Conservation (phyloP, 2,113 vertebrate genomes). For the Vulpes lagopus region DNA sequence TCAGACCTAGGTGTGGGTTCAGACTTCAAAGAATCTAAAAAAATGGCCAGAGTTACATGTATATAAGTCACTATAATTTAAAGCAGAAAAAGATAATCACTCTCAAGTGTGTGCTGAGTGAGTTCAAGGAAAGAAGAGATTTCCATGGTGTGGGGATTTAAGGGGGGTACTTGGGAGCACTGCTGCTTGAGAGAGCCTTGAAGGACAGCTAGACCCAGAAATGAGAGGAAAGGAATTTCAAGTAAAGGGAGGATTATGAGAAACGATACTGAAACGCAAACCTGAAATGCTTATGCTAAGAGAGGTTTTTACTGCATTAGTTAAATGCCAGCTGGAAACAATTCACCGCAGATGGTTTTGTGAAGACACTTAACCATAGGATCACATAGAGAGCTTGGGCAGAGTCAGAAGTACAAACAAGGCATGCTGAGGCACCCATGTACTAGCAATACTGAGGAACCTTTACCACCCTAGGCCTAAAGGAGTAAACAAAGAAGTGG, state of each 20-base stretch:
- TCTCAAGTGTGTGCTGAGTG: constrained; percentile 62
- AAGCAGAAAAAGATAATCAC: constrained; percentile 70
- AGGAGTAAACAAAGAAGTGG: not conserved
- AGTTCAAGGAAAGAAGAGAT: constrained; percentile 71
- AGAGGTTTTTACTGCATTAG: constrained; percentile 58
- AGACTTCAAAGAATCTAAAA: constrained; percentile 70
- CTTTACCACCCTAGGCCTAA: not conserved
- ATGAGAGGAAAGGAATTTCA: constrained; percentile 43
- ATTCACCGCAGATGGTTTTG: constrained; percentile 72
- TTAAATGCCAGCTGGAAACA: constrained; percentile 77
- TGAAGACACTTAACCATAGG: constrained; percentile 34
- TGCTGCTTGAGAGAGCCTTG: constrained; percentile 22
- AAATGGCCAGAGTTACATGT: constrained; percentile 58
- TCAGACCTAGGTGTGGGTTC: constrained; percentile 61
- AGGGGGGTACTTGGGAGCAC: constrained; percentile 38
- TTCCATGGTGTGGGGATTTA: constrained; percentile 47
- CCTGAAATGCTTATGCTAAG: constrained; percentile 36
- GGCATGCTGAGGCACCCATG: not conserved
- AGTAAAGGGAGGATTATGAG: constrained; percentile 52
- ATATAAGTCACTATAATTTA: constrained; percentile 71
- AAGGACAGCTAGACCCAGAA: constrained; percentile 54
- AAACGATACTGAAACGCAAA: constrained; percentile 69
- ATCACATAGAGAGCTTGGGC: not conserved
- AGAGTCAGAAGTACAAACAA: not conserved
- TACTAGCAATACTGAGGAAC: not conserved